These are phyloP conservation scores for Crepidodera aurea DNA, from an alignment of 2,888 invertebrate genomes.

Conservation along the genomic window DNA sequence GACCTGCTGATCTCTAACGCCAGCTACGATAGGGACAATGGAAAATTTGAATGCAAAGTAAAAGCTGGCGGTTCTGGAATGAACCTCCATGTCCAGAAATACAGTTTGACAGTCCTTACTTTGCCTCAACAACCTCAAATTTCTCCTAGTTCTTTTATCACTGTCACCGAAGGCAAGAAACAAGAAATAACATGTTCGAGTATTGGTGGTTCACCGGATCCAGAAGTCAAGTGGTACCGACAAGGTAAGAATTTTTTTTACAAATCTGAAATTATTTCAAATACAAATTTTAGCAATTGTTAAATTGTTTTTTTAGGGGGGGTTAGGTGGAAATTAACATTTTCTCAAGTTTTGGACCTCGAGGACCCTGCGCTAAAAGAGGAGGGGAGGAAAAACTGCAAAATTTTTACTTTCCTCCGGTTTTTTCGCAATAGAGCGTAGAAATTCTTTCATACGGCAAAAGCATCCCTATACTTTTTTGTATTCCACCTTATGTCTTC, in stretches of 20 bases:
- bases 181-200: constrained; percentile 83
- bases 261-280: no score
- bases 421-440: no score
- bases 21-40: constrained; percentile 90
- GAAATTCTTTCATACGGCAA: no score
- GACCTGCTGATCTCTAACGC: constrained; percentile 90
- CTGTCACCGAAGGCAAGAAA: constrained; percentile 82
- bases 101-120: constrained; percentile 85
- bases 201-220: constrained; percentile 90
- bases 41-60: constrained; percentile 88
- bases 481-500: no score
- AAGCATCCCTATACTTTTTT: no score
- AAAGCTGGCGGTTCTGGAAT: constrained; percentile 84
- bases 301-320: no score
- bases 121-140: constrained; percentile 83
- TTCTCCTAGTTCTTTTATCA: constrained; percentile 77
- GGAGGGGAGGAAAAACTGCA: no score
- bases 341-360: no score
- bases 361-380: no score
- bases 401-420: no score
- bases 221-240: constrained; percentile 85
- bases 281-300: no score
- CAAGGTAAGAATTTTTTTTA: constrained; percentile 61
- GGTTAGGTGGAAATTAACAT: no score
- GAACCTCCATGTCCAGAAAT: constrained; percentile 83